Conservation (phyloP, 2,888 invertebrate genomes). For the Pyrrhia umbra region DNA sequence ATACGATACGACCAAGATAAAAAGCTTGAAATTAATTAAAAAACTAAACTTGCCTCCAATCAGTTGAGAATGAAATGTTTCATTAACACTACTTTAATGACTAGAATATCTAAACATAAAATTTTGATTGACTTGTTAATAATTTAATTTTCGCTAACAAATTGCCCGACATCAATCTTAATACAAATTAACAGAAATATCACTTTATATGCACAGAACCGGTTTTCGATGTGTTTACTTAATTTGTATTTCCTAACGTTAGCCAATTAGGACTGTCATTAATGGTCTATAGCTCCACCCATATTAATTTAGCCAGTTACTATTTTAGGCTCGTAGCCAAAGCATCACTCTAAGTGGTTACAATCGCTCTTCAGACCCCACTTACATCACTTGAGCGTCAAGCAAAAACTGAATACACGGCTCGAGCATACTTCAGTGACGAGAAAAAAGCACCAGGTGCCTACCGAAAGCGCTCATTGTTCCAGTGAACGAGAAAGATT, state of each 20-base stretch:
- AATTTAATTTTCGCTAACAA: slow-evolving; percentile 55
- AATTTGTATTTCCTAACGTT: slow-evolving; percentile 44
- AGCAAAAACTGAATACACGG: slow-evolving; percentile 83
- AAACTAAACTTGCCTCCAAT: slow-evolving; percentile 57
- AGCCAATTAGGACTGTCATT: slow-evolving; percentile 54
- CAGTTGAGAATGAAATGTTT: slow-evolving; percentile 39
- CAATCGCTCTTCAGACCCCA: slow-evolving; percentile 75
- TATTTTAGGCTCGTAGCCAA: slow-evolving; percentile 43
- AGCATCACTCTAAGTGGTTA: slow-evolving; percentile 67
- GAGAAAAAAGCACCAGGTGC: slow-evolving; percentile 89
- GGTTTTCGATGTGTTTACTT: slow-evolving; percentile 55
- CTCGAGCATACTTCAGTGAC: slow-evolving; percentile 79
- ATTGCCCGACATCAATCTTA: slow-evolving; percentile 49
- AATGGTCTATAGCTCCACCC: slow-evolving; percentile 30
- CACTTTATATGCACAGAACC: slow-evolving; percentile 42
- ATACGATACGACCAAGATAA: slow-evolving; percentile 62
- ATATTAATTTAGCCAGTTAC: slow-evolving; percentile 42
- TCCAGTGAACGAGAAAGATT: slow-evolving; percentile 87
- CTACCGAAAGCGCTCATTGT: slow-evolving; percentile 88
- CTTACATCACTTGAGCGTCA: slow-evolving; percentile 76
- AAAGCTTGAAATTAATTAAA: slow-evolving; percentile 64
- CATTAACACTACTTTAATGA: slow-evolving; percentile 41
- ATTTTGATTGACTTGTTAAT: slow-evolving; percentile 57
- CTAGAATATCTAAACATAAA: slow-evolving; percentile 39
- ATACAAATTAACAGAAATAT: slow-evolving; percentile 53